Evolutionary conservation across 2,113 vertebrate genomes (phyloP), one percentile per base, ranked within the genome.

Genomic region (Gambusia holbrooki): DNA sequence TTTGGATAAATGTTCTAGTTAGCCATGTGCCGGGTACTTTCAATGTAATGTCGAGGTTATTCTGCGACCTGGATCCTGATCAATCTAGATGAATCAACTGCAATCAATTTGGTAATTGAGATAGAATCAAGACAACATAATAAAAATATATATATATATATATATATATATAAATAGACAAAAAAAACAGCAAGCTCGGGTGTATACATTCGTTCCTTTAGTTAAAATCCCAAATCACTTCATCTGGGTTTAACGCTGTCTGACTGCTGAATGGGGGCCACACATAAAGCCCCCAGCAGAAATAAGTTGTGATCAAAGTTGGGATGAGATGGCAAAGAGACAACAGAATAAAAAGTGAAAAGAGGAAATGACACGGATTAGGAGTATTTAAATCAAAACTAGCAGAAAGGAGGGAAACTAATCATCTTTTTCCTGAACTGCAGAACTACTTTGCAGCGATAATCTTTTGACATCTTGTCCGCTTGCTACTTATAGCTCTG

Each of bases 371-470:
- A 76, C 58, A 48, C 45, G 76, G 88, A 86, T 92, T 90, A 89
- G 87, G 79, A 91, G 90, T 87, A 93, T 88, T 91, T 79, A 69
- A 74, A 86, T 89, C 37, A 73, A 82, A 84, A 90, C 45, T 81
- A 58, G 70, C 77, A 84, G 88, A 69, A 82, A 80, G 87, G 80
- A 87, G 74, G 77, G 83, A 80, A 89, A 81, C 61, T 79, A 54
- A 84, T 91, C 54, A 81, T 37, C 79, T 87, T 83, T 77, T 54
- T n/a, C 81, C 76, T 71, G 62, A 89, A 85, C 85, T 84, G 85
- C 83, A 66, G 87, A 90, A 90, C 88, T 88, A 88, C 69, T 81
- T 85, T 71, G 75, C 67, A 66, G 72, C 62, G 81, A 81, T 81
- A 85, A 89, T 92, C 80, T 90, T 80, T 74, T 86, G 87, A 87